A percentile compares a stretch with the other conserved stretches of the same genome.
Evolutionary conservation across 2,113 vertebrate genomes (phyloP).

Genomic region (Microtus ochrogaster): DNA sequence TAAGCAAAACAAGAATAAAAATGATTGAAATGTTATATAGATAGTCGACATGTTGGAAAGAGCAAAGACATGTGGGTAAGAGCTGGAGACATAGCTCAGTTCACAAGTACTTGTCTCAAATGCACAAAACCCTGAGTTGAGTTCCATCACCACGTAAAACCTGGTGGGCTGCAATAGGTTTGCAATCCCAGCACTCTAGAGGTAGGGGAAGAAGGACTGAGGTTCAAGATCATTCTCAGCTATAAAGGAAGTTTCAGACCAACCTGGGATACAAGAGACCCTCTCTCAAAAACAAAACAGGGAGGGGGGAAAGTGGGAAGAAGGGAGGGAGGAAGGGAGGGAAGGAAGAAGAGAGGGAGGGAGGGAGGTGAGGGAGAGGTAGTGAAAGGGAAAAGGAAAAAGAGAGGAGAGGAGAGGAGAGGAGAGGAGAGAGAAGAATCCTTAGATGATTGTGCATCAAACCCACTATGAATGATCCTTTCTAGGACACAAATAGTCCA

Average conservation of each 20-base stretch:
- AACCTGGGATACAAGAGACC: not conserved
- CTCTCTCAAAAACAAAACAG: not conserved
- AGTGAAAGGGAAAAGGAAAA: too few relatives aligned
- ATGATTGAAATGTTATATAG: not conserved
- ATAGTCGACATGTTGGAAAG: not conserved
- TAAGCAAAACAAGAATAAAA: not conserved
- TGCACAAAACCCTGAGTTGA: not conserved
- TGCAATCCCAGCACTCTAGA: not conserved
- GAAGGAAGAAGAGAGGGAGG: accelerated
- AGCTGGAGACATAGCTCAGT: not conserved
- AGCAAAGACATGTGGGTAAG: too few relatives aligned
- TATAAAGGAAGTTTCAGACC: not conserved
- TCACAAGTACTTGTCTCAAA: not conserved
- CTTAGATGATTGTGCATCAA: not conserved
- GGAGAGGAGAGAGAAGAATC: too few relatives aligned
- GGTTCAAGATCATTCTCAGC: not conserved
- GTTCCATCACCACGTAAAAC: not conserved
- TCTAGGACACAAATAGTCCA: not conserved
- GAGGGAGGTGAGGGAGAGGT: too few relatives aligned
- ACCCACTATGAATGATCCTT: not conserved
- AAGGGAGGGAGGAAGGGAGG: accelerated
- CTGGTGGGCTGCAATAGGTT: not conserved
- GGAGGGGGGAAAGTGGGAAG: too few relatives aligned
- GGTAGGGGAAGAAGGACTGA: not conserved
- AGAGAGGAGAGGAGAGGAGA: too few relatives aligned